Evolutionary conservation across 2,888 invertebrate species (phyloP), one percentile per base, ranked within the genome.

Genomic region (Netelia inedita): DNA sequence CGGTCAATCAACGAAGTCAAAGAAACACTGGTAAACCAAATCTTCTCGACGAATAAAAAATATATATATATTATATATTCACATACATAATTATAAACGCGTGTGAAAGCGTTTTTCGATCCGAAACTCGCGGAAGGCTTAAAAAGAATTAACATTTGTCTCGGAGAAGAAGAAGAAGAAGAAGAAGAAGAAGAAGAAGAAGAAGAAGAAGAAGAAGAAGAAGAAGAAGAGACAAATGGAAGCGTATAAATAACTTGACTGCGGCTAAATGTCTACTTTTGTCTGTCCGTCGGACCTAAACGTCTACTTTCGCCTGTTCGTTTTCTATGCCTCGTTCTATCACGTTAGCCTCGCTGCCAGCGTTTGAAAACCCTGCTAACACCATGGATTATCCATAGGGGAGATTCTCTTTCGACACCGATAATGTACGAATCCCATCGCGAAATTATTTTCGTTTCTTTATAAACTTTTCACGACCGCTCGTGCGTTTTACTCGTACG

Each of bases 241-340:
- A 89, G 87, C 88, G 85, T 87, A 88, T 87, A 88, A 82, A 85
- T 89, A 86, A 84, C 72, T 86, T 74, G 75, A 87, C 80, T 79
- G 85, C 86, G 79, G 75, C 82, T 82, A 85, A 53, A 53, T 75
- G 35, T 53, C 53, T 50, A 69, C 16, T 19, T 10, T 3, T 50
- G 35, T 35, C 35, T 35, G 35, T 35, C 35, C 35, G 35, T 35
- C 35, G 6, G 35, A 35, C 35, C 82, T 82, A 85, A 53, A 53
- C 65, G 35, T 53, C 53, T 50, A 69, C 16, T 19, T 10, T 11
- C 6, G 35, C 6, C 35, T 19, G 1, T 43, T 65, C 19, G 43
- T 65, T 35, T 35, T 6, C 14, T 68, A 21, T 50, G 41, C 53
- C 23, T 16, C 21, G 28, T 28, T 53, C 21, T 69, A 55, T 71